Evolutionary conservation across 2,113 vertebrate species (phyloP).

Genomic region (Empidonax traillii): DNA sequence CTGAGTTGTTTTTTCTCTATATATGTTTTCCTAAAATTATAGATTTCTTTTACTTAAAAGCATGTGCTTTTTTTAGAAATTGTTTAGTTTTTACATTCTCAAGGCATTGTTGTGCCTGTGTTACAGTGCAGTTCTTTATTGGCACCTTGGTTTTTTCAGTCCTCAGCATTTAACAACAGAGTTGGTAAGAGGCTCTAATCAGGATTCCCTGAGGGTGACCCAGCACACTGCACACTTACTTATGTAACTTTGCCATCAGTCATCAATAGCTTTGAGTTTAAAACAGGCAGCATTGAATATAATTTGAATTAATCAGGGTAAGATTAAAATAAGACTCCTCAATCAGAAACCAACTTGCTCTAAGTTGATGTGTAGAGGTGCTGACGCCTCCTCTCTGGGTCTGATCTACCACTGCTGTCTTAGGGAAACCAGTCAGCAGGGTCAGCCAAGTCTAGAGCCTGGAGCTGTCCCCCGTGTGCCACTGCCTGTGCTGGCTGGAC

Average conservation of each 20-base stretch:
- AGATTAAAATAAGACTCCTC: background rate
- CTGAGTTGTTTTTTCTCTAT: background rate
- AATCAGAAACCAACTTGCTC: background rate
- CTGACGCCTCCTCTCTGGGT: background rate
- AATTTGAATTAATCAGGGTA: background rate
- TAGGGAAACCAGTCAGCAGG: background rate
- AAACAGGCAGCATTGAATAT: background rate
- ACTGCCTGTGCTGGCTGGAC: background rate
- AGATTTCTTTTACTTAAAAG: background rate
- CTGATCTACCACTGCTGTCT: background rate
- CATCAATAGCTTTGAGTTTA: background rate
- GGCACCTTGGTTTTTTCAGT: background rate
- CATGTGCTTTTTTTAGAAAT: too few species aligned
- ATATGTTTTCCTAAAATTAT: background rate
- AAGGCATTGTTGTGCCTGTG: background rate
- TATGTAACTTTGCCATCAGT: background rate
- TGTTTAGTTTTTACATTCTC: background rate
- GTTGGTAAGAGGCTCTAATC: background rate
- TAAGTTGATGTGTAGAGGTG: background rate
- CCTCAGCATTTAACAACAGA: background rate
- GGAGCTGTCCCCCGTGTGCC: background rate
- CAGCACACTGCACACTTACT: background rate
- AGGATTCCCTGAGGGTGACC: background rate
- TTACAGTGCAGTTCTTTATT: background rate
- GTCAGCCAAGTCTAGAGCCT: background rate